phyloP scores from a whole-genome alignment of 2,888 invertebrate species.

The Sphaeridia pumilis region DNA sequence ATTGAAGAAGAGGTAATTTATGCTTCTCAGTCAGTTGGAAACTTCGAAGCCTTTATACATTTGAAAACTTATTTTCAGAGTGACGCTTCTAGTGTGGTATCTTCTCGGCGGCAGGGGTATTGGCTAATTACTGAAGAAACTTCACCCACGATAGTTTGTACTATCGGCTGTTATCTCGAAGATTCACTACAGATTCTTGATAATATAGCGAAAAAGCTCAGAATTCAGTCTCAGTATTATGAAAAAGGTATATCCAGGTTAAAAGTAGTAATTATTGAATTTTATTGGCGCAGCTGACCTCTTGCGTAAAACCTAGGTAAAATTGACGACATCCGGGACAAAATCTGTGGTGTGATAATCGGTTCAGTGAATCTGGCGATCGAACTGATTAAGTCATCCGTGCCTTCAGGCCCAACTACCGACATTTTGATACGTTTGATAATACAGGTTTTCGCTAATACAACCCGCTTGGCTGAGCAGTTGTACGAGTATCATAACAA shows the following conservation, averaged over 20 bases:
- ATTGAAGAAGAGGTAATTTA: conserved; percentile 13
- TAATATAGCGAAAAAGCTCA: conserved; percentile 17
- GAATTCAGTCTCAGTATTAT: conserved; percentile 11
- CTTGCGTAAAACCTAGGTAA: no score
- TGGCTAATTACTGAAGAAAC: conserved; percentile 25
- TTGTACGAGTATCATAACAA: conserved; percentile 16
- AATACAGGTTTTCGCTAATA: conserved; percentile 19
- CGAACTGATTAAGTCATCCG: conserved; percentile 12
- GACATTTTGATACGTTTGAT: conserved; percentile 22
- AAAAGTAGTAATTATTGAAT: not conserved
- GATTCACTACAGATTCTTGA: conserved; percentile 11
- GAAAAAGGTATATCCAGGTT: not conserved
- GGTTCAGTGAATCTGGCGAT: conserved; percentile 12
- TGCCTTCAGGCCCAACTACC: conserved; percentile 19
- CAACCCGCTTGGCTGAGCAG: conserved; percentile 23
- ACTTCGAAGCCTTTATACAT: no score
- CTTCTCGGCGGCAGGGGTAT: no score
- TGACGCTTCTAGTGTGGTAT: no score
- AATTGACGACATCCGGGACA: conserved; percentile 14
- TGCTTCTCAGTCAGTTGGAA: not conserved
- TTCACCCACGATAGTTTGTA: conserved; percentile 14
- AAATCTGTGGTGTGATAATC: conserved; percentile 14
- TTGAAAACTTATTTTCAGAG: no score
- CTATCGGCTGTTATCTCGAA: conserved; percentile 18
- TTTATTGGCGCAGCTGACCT: no score